Base-by-base conservation (phyloP, 1,140 invertebrate genomes). In the Pseudomyrmex dendroicus region DNA sequence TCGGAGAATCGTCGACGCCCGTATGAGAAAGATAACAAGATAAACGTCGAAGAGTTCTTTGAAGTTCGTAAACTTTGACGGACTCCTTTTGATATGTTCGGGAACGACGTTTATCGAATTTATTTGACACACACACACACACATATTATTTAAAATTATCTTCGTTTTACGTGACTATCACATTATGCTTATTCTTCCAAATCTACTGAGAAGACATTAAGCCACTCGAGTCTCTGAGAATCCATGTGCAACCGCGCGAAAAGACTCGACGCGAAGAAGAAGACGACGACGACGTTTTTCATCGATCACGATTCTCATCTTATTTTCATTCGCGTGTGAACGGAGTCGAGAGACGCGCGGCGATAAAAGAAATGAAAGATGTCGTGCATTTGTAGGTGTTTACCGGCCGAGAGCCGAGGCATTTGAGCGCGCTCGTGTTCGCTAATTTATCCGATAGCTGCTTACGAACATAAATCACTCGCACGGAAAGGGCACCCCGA, bases 401-500 rank as follows among this genome's bases (percentile, higher is more conserved):
- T 78, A 78, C 76, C 76, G 35, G 35, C 5, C 54, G 76, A 57
- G 64, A 70, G 66, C 35, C 5, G 46, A 78, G 76, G 76, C 64
- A 66, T 74, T 72, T 83, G 64, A 48, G 61, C 74, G 48, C 68
- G 73, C 76, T 78, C 84, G 66, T 56, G 70, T 74, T 86, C 72
- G 73, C 78, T 87, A 87, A 87, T 87, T 87, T 87, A 87, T 86
- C 84, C 86, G 86, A 87, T 83, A 83, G 73, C 84, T 77, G 73
- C 80, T 83, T 80, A 72, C 62, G 64, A 70, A 52, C 62, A 85
- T 86, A 87, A 87, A 87, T 87, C 83, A 76, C 76, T 70, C 72
- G 77, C 66, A 59, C 50, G 73, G 74, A 87, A 85, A 83, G 86
- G 86, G 48, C 76, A 73, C 20, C n/a, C 44, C 73, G 86, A 86